Evolutionary conservation across 2,888 invertebrate genomes (phyloP), one percentile per base, ranked within the genome.

Genomic region (Tuta absoluta): DNA sequence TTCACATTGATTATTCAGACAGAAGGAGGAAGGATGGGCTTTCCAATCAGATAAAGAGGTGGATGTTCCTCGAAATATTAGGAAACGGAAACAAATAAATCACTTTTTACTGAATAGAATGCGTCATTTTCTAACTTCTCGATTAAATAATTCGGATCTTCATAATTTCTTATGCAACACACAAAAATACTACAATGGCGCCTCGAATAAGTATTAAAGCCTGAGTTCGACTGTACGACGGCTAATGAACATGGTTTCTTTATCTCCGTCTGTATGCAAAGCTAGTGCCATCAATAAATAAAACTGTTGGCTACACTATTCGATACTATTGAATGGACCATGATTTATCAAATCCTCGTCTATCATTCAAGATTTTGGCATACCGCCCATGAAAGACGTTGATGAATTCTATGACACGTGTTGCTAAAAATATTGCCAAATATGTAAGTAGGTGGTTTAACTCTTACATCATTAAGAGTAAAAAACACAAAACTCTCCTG

Each of bases 391-490:
- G n/a, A 45, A 45, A 45, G 45, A 45, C 8, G 45, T 17, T 45
- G 45, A 45, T 45, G 8, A 45, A 45, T 45, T 45, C 17, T 45
- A 45, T 45, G 17, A 17, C 45, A 45, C 45, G 11, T n/a, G 45
- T 45, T 45, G n/a, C 45, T 45, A 17, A 45, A 45, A 17, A 45
- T 45, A 45, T n/a, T 45, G 2, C 45, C 45, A 45, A 45, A 45
- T 45, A 45, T n/a, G 45, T n/a, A 45, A 17, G 45, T 45, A 45
- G n/a, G 45, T 45, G 17, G 45, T 45, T 5, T 17, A 17, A 14
- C 0, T 57, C 4, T 4, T 14, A n/a, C 53, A 37, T 37, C 37
- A 12, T 37, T n/a, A 14, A 11, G 14, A 41, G 11, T 5, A 41
- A n/a, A 12, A n/a, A 14, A 2, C 1, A 41, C 2, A 41, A 1